Conservation (phyloP, 2,888 invertebrate species). For the Elysia crispata region DNA sequence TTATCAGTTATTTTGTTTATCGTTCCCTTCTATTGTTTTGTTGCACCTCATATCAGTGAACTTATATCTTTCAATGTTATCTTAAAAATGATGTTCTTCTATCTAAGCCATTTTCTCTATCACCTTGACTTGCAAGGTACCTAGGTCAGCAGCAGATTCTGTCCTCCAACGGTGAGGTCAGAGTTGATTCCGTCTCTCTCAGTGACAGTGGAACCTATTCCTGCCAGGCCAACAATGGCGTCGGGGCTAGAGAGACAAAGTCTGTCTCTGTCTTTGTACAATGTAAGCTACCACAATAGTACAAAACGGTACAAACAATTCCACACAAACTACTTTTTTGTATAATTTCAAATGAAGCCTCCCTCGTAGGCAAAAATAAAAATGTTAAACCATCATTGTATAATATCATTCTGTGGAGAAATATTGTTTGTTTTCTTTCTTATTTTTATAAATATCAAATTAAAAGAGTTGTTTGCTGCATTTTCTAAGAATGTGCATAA, state of each 20-base stretch:
- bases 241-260: constrained; percentile 6
- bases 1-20: constrained; percentile 1
- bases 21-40: not conserved
- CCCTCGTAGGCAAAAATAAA: no score
- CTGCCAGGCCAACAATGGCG: constrained; percentile 44
- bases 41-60: not conserved
- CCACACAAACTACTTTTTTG: no score
- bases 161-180: constrained; percentile 41
- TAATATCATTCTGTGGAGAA: no score
- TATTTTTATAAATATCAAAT: no score
- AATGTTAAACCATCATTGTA: no score
- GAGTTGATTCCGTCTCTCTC: constrained; percentile 34
- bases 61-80: no score
- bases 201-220: constrained; percentile 41
- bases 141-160: constrained; percentile 24
- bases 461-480: no score
- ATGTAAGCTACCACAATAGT: constrained; percentile 15
- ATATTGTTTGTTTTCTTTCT: no score
- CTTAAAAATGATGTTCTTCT: not conserved
- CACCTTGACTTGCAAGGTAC: constrained; percentile 4
- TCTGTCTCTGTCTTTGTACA: constrained; percentile 1
- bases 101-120: not conserved
- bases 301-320: no score
- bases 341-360: no score
- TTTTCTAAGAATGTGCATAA: no score